Evolutionary conservation across 35 echinoderm and acorn worm genomes (phyloP).

Genomic region (Amphiura filiformis): DNA sequence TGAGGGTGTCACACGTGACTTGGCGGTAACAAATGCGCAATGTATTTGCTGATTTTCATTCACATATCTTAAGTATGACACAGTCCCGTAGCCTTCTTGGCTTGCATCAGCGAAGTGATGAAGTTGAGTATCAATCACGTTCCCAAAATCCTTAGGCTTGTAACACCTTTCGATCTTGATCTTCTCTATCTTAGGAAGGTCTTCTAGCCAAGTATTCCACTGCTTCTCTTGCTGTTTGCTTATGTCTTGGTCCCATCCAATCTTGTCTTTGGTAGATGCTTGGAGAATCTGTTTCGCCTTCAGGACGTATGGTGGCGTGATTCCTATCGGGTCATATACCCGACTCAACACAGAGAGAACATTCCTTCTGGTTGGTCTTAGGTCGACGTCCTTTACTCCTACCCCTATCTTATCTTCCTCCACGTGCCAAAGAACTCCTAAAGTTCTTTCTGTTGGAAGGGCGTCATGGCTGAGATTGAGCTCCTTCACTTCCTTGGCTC

Average conservation of each 20-base stretch:
- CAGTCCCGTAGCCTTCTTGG: constrained; percentile 40
- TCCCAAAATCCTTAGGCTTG: background rate
- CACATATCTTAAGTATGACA: constrained; percentile 26
- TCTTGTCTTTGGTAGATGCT: constrained; percentile 28
- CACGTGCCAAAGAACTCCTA: constrained; percentile 58
- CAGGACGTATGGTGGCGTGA: constrained; percentile 43
- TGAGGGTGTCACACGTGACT: too few species aligned
- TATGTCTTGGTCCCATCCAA: constrained; percentile 45
- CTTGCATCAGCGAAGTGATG: constrained; percentile 75
- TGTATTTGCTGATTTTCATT: background rate
- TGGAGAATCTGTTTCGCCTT: constrained; percentile 45
- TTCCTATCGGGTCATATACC: constrained; percentile 51
- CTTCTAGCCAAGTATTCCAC: constrained; percentile 44
- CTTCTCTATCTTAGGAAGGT: constrained; percentile 30
- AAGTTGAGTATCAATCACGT: constrained; percentile 20
- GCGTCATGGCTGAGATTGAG: constrained; percentile 44
- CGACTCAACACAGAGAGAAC: constrained; percentile 38
- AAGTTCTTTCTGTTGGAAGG: constrained; percentile 45
- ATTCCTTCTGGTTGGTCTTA: constrained; percentile 43
- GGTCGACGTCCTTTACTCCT: background rate
- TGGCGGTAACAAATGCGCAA: constrained; percentile 1
- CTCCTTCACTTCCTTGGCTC: constrained; percentile 41
- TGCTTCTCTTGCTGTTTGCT: background rate
- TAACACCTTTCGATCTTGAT: constrained; percentile 46
- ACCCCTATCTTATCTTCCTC: constrained; percentile 35